These are phyloP conservation scores for Siniperca knerii DNA, from an alignment of 2,113 vertebrate genomes.

Conservation along the genomic window DNA sequence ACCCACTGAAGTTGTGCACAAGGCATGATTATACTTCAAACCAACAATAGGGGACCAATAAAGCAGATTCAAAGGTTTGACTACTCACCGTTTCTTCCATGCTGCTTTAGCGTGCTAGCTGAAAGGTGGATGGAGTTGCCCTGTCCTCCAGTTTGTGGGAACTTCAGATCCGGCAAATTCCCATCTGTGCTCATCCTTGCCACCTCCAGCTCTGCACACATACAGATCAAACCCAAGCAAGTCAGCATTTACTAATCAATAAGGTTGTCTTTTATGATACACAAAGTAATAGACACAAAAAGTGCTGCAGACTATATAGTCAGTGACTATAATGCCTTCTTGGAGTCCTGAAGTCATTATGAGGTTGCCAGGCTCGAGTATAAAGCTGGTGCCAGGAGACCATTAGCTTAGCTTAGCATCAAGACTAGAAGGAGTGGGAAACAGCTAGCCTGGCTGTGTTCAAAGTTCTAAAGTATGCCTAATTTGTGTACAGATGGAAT, in stretches of 20 bases:
- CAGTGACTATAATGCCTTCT: too few species aligned
- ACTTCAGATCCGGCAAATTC: constrained; percentile 94
- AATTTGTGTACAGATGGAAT: too few species aligned
- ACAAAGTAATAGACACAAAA: background rate
- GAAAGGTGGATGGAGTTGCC: constrained; percentile 95
- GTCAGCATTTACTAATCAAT: constrained; percentile 19
- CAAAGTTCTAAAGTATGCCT: too few species aligned
- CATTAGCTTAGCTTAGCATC: too few species aligned
- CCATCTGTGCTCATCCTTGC: constrained; percentile 97
- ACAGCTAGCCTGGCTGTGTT: too few species aligned
- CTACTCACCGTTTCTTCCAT: constrained; percentile 93
- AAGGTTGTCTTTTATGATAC: background rate
- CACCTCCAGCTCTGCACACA: constrained; percentile 93
- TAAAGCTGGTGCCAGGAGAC: too few species aligned
- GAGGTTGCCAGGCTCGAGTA: too few species aligned
- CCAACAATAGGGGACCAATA: constrained; percentile 1
- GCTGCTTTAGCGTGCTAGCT: constrained; percentile 96
- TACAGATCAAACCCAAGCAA: background rate
- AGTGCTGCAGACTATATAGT: background rate
- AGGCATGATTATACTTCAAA: background rate
- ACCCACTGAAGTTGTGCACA: background rate
- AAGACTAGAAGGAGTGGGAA: too few species aligned
- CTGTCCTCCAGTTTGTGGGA: constrained; percentile 91
- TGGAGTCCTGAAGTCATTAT: too few species aligned
- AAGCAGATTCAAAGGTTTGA: background rate